These are phyloP conservation scores for cattle (Bos taurus) DNA, from an alignment of 2,113 vertebrate species.

Conservation along the genomic window ARS-UCD2.0 NC_037332.1:114767501-114768000, in stretches of 20 bases:
- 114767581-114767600: neutral
- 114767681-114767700: neutral
- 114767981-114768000: rapidly evolving
- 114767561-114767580: neutral
- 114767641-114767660: neutral
- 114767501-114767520: neutral
- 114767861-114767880: neutral
- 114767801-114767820: neutral
- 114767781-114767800: neutral
- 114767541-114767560: neutral
- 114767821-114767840: neutral
- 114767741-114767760: neutral
- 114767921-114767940: neutral
- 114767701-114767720: neutral
- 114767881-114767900: neutral
- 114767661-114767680: neutral
- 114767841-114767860: neutral
- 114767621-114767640: neutral
- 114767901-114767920: neutral
- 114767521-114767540: neutral
- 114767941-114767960: rapidly evolving
- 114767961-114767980: rapidly evolving
- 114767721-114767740: neutral
- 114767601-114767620: neutral
- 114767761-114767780: neutral